A percentile compares a stretch with the other conserved stretches of the same genome.
phyloP scores from a whole-genome alignment of 2,888 invertebrate genomes.

The Dermolepida albohirtum region DNA sequence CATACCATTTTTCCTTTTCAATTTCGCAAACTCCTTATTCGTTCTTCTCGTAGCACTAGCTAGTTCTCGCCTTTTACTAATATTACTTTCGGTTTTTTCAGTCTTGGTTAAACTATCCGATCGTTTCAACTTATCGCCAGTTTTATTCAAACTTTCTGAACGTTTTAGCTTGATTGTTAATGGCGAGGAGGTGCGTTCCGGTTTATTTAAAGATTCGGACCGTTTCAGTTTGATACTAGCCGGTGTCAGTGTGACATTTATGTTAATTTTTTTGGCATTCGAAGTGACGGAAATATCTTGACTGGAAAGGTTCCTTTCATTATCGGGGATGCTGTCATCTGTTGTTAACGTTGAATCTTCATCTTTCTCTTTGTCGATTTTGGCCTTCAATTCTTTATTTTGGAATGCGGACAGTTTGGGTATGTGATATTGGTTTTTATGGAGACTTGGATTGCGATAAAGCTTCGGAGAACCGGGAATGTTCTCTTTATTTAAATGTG shows the following conservation, averaged over 20 bases:
- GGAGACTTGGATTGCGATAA: constrained; percentile 68
- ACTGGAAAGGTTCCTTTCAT: constrained; percentile 58
- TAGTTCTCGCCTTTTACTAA: constrained; percentile 77
- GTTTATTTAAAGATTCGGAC: constrained; percentile 73
- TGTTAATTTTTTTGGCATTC: constrained; percentile 46
- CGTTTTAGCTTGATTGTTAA: constrained; percentile 67
- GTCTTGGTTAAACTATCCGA: constrained; percentile 76
- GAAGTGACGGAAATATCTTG: constrained; percentile 51
- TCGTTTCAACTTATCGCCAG: constrained; percentile 68
- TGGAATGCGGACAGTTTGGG: constrained; percentile 45
- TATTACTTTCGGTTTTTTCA: constrained; percentile 83
- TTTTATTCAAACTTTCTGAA: constrained; percentile 74
- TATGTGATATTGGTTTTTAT: constrained; percentile 61
- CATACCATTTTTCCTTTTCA: constrained; percentile 82
- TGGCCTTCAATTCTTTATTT: constrained; percentile 54
- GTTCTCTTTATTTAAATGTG: constrained; percentile 59
- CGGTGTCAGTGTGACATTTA: constrained; percentile 49
- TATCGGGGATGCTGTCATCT: constrained; percentile 59
- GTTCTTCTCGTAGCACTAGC: constrained; percentile 63
- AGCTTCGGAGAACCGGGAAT: constrained; percentile 59
- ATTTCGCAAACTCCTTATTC: constrained; percentile 70
- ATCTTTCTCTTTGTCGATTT: constrained; percentile 64
- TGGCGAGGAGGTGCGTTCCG: constrained; percentile 65
- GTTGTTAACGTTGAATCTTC: constrained; percentile 58
- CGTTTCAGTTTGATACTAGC: constrained; percentile 65